Evolutionary conservation across 1,140 invertebrate species (phyloP).

Genomic region (Papilio glaucus): DNA sequence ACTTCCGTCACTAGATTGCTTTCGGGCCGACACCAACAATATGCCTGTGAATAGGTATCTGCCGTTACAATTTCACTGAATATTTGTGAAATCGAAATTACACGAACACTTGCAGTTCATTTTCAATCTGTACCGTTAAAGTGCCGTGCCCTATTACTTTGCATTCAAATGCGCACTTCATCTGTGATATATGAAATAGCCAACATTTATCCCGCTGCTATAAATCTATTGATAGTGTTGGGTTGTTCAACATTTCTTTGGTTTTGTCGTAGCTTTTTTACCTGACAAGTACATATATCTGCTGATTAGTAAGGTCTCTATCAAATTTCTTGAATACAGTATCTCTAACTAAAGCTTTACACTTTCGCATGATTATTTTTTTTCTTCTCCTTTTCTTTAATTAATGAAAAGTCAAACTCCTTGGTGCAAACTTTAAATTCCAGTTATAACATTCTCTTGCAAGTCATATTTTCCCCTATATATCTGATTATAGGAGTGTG

Average conservation of each 20-base stretch:
- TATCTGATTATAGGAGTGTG: no score
- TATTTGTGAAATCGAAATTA: conserved; percentile 8
- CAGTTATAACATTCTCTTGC: no score
- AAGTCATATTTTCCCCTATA: no score
- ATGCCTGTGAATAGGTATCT: not conserved
- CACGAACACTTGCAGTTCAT: conserved; percentile 1
- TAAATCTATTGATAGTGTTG: not conserved
- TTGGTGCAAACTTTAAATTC: no score
- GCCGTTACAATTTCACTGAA: not conserved
- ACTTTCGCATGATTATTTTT: no score
- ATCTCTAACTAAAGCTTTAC: no score
- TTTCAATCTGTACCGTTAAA: not conserved
- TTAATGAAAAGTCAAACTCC: no score
- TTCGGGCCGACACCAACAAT: not conserved
- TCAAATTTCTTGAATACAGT: no score
- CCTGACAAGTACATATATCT: no score
- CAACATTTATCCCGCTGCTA: not conserved
- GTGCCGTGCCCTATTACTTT: not conserved
- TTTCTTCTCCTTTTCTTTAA: no score
- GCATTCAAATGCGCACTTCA: conserved; percentile 15
- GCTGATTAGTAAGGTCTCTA: no score
- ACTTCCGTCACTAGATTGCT: conserved; percentile 7
- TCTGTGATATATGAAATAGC: not conserved
- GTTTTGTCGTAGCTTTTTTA: not conserved
- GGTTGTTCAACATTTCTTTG: not conserved